A percentile compares a stretch with the other conserved stretches of the same genome.
Conservation (phyloP, 2,888 invertebrate genomes). For the Leptura quadrifasciata region DNA sequence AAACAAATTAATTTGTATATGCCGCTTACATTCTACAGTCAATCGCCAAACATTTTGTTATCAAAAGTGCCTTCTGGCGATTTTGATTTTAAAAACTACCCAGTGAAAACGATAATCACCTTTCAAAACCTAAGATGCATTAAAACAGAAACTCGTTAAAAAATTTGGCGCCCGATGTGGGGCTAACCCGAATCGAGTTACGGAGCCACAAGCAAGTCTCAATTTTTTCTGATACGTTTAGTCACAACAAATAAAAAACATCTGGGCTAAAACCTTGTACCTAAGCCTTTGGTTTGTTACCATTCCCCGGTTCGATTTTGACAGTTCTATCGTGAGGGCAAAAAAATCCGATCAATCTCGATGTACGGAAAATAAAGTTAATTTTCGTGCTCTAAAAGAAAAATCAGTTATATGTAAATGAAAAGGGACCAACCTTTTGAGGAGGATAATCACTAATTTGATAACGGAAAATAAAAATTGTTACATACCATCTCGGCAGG, state of each 20-base stretch:
- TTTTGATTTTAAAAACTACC: too few relatives aligned
- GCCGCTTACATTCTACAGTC: too few relatives aligned
- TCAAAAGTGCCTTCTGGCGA: too few relatives aligned
- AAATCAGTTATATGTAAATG: constrained; percentile 39
- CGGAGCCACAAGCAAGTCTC: background rate
- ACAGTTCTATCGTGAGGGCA: constrained; percentile 5
- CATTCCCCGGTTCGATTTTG: constrained; percentile 11
- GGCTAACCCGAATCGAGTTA: background rate
- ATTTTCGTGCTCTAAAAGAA: constrained; percentile 46
- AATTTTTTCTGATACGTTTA: background rate
- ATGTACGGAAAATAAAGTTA: constrained; percentile 38
- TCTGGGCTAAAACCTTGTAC: background rate
- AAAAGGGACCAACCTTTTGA: constrained; percentile 46
- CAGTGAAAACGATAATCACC: too few relatives aligned
- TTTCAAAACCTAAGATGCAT: too few relatives aligned
- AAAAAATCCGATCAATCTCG: constrained; percentile 36
- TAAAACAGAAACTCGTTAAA: too few relatives aligned
- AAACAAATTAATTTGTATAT: too few relatives aligned
- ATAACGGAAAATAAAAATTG: constrained; percentile 48
- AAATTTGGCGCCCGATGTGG: background rate
- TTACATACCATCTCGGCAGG: constrained; percentile 58
- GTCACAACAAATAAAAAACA: background rate
- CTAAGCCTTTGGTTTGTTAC: background rate
- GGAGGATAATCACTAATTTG: constrained; percentile 17
- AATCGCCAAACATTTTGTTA: too few relatives aligned